Percentiles rank a stretch among this genome's conserved stretches.
These are phyloP conservation scores for Cynoglossus semilaevis DNA, from an alignment of 2,113 vertebrate genomes.

Conservation along the genomic window DNA sequence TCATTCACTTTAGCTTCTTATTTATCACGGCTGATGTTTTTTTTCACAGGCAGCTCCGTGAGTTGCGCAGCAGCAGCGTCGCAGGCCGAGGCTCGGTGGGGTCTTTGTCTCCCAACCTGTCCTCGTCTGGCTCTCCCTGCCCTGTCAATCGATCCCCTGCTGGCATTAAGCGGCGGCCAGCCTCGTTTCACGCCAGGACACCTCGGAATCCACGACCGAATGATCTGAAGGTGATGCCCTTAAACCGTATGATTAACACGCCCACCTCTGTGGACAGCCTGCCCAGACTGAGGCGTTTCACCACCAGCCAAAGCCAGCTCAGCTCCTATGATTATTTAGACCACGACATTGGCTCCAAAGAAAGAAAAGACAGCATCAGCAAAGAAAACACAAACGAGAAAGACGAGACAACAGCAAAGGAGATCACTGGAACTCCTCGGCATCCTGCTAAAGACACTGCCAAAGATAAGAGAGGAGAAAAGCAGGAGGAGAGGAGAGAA, in stretches of 20 bases:
- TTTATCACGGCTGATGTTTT: no score
- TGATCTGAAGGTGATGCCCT: slow-evolving; percentile 88
- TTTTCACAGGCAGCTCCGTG: slow-evolving; percentile 80
- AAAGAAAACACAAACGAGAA: slow-evolving; percentile 38
- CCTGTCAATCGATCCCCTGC: slow-evolving; percentile 83
- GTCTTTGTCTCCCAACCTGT: slow-evolving; percentile 77
- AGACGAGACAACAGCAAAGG: slow-evolving; percentile 27
- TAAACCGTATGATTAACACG: slow-evolving; percentile 91
- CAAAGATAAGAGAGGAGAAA: slow-evolving; percentile 37
- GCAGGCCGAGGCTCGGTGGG: slow-evolving; percentile 79
- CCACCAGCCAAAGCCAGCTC: slow-evolving; percentile 86
- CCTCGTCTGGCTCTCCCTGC: slow-evolving; percentile 81
- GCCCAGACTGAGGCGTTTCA: slow-evolving; percentile 88
- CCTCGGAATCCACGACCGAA: slow-evolving; percentile 90
- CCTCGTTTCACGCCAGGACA: slow-evolving; percentile 85
- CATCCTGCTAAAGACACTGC: slow-evolving; percentile 15
- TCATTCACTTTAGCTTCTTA: no score
- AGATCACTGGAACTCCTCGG: slow-evolving; percentile 36
- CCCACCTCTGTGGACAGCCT: slow-evolving; percentile 94
- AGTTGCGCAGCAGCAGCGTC: slow-evolving; percentile 81
- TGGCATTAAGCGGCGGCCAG: slow-evolving; percentile 81
- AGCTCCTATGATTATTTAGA: slow-evolving; percentile 90
- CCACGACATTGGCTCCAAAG: slow-evolving; percentile 71
- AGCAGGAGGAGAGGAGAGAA: slow-evolving; percentile 10
- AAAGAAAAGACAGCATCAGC: slow-evolving; percentile 30